Base-by-base conservation (phyloP, 2,113 vertebrate genomes). In the Nibea coibor region DNA sequence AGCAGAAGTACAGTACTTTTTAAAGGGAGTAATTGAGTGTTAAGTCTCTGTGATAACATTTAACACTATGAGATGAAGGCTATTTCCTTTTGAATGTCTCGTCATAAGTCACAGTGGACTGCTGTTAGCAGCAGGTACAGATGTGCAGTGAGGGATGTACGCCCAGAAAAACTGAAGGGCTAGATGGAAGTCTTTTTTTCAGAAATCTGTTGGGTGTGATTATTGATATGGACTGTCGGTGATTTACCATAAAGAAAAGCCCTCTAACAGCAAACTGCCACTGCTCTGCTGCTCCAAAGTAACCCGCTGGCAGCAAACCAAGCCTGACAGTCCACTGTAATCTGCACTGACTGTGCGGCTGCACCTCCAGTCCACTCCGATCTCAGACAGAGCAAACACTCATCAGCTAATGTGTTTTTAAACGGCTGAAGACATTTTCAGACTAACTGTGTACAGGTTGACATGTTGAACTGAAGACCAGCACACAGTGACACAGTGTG, bases 301-400 rank as follows among this genome's bases (percentile, higher is more conserved):
- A 83, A 68, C 45, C 69, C 5, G 16, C 73, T 87, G 91, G 91
- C 87, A 74, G 71, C 0, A 0, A 12, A 75, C 76, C 87, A 86
- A 45, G 50, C 61, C 70, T 19, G 45, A 31, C 65, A 47, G 59
- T 57, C 66, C 11, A 2, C 72, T 48, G 69, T 85, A 83, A 88
- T 85, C 75, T 79, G 65, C 75, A n/a, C 82, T 1, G 65, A 79
- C 75, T 81, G 16, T 71, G 59, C 59, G 42, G 75, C 67, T 67
- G 71, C 67, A 66, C 61, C 84, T 71, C 64, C 67, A 69, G 35
- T 31, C 45, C 71, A 31, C 90, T 89, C 72, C 84, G 79, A 90
- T 79, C 73, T 86, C 43, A 73, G 45, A 53, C 80, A 17, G 24
- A 68, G 62, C 63, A 64, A 75, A 82, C 57, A 66, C 62, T 75